Conservation (phyloP, 2,888 invertebrate genomes). For the Phanerotoma sp. region DNA sequence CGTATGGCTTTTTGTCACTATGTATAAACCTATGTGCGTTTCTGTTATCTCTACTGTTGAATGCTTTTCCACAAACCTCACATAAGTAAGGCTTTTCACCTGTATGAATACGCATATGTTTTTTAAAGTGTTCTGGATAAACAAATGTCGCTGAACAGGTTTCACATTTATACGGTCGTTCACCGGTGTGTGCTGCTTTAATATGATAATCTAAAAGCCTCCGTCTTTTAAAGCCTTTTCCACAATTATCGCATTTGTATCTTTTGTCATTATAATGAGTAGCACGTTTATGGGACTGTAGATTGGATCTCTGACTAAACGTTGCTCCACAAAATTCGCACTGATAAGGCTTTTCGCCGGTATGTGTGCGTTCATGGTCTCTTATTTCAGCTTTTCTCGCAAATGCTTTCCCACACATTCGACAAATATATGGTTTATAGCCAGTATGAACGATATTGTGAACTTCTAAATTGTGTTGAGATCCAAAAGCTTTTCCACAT, state of each 20-base stretch:
- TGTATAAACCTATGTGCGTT: constrained; percentile 84
- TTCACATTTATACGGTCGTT: constrained; percentile 73
- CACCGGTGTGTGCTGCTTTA: constrained; percentile 78
- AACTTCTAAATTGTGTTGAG: constrained; percentile 74
- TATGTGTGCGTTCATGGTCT: constrained; percentile 81
- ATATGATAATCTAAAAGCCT: constrained; percentile 78
- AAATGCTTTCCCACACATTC: constrained; percentile 73
- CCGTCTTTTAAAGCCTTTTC: constrained; percentile 69
- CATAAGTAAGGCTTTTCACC: constrained; percentile 76
- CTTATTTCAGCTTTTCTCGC: constrained; percentile 74
- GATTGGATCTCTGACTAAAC: constrained; percentile 79
- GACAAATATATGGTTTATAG: constrained; percentile 70
- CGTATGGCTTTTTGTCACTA: constrained; percentile 84
- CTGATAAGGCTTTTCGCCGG: constrained; percentile 77
- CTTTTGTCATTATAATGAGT: constrained; percentile 78
- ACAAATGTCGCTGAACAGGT: constrained; percentile 78
- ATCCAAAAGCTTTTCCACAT: constrained; percentile 76
- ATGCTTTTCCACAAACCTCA: constrained; percentile 81
- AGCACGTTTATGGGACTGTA: constrained; percentile 77
- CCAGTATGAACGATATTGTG: constrained; percentile 80
- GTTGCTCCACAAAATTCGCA: constrained; percentile 78
- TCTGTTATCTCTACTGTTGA: constrained; percentile 81
- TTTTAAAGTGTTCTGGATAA: constrained; percentile 81
- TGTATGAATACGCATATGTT: constrained; percentile 76
- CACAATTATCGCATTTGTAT: constrained; percentile 71